These are phyloP conservation scores for Micrasema minimum DNA, from an alignment of 1,140 invertebrate genomes.

Conservation along the genomic window DNA sequence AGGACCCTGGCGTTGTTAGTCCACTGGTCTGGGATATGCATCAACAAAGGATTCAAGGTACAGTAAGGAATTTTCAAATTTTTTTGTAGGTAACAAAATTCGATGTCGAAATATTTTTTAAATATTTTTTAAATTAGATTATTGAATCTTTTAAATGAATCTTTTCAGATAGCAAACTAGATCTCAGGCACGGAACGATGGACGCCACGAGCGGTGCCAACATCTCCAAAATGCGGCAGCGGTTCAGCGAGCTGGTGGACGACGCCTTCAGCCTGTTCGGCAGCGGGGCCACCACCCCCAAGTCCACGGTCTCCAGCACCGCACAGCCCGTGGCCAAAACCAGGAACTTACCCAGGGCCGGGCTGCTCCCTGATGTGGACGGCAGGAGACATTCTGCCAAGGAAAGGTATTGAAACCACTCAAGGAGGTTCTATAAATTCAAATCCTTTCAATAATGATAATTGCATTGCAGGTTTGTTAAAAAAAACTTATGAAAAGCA, in stretches of 20 bases:
- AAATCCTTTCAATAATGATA: no score
- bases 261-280: constrained; percentile 64
- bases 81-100: no score
- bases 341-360: constrained; percentile 1
- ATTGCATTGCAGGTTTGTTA: no score
- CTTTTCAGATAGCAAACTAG: constrained; percentile 20
- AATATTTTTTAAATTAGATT: no score
- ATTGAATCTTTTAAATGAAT: no score
- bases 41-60: constrained; percentile 59
- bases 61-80: no score
- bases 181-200: constrained; percentile 3
- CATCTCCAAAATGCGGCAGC: constrained; percentile 60
- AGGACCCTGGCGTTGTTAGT: constrained; percentile 85
- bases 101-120: no score
- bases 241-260: constrained; percentile 64
- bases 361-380: neutral
- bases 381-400: constrained; percentile 48
- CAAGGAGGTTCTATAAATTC: no score
- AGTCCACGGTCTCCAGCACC: constrained; percentile 57
- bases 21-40: constrained; percentile 84
- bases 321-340: neutral
- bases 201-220: constrained; percentile 36
- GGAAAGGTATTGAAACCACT: constrained; percentile 48
- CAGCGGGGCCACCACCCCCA: constrained; percentile 56
- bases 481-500: no score